These are phyloP conservation scores for Amblyornis subalaris DNA, from an alignment of 2,113 vertebrate species.

Conservation along the genomic window DNA sequence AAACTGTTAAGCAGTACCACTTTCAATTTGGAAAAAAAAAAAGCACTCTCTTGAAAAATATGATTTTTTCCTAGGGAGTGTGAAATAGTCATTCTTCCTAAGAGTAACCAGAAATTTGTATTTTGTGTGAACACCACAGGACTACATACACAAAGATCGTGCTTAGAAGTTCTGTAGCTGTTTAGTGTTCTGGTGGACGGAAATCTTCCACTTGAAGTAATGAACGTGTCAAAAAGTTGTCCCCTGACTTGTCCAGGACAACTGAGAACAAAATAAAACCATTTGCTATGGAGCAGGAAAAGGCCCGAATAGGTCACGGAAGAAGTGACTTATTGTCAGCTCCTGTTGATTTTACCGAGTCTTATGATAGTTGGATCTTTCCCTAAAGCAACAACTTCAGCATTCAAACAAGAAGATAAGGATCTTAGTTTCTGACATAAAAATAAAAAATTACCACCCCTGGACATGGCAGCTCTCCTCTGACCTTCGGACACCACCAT, in stretches of 20 bases:
- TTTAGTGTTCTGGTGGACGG: not conserved
- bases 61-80: not conserved
- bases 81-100: not conserved
- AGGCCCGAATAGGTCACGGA: not conserved
- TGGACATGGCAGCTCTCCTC: not conserved
- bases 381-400: not conserved
- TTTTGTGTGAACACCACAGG: not conserved
- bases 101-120: not conserved
- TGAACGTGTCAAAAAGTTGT: not conserved
- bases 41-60: not conserved
- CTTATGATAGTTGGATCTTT: not conserved
- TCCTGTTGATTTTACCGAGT: not conserved
- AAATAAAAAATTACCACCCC: not conserved
- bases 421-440: not conserved
- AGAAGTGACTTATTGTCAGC: not conserved
- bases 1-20: not conserved
- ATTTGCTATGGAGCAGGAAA: not conserved
- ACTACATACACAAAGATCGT: not conserved
- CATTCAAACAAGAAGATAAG: not conserved
- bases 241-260: not conserved
- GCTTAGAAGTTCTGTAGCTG: not conserved
- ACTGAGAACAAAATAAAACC: not conserved
- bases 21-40: not conserved
- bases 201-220: not conserved
- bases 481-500: rapidly evolving